Evolutionary conservation across 2,797 vertebrate species (phyloP), one percentile per base, ranked within the genome.

Genomic region (Falco cherrug): DNA sequence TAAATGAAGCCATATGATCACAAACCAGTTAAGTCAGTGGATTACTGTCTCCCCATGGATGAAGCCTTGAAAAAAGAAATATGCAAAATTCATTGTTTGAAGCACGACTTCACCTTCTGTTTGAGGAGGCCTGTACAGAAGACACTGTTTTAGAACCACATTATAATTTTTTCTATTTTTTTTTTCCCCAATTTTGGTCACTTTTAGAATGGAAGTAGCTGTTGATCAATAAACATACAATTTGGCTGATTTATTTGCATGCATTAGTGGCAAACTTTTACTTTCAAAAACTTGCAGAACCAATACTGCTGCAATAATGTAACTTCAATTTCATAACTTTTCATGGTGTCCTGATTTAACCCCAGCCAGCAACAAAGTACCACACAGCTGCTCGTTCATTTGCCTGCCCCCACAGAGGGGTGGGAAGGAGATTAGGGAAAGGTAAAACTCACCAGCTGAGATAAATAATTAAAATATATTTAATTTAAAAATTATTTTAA

Each of bases 1-100:
- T 25, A 65, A 3, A 0, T 6, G 45, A 67, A 31, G 29, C 28
- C 13, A 37, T 0, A 0, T 20, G 31, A 59, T 19, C 69, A 41
- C 2, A 13, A 76, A 24, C 4, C 65, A 70, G 48, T 9, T 41
- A 47, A 59, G 5, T 4, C 70, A 57, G 35, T 16, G 41, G 31
- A 74, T 57, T 54, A 71, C 31, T 45, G 6, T 68, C 51, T 60
- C 13, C 9, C 26, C 22, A 6, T 2, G 11, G n/a, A 39, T 16
- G 6, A 87, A 57, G 33, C 25, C 35, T 67, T 22, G 29, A 65
- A 56, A 35, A 16, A 61, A 84, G 7, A 71, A 76, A 76, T 16
- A 53, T 0, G 6, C 7, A 59, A 12, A 69, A 45, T n/a, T 69
- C 22, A 18, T 39, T 64, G 2, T 22, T 28, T 18, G 33, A 73